Evolutionary conservation across 2,797 vertebrate species (phyloP), one percentile per base, ranked within the genome.

Genomic region (Poeciliopsis gracilis): DNA sequence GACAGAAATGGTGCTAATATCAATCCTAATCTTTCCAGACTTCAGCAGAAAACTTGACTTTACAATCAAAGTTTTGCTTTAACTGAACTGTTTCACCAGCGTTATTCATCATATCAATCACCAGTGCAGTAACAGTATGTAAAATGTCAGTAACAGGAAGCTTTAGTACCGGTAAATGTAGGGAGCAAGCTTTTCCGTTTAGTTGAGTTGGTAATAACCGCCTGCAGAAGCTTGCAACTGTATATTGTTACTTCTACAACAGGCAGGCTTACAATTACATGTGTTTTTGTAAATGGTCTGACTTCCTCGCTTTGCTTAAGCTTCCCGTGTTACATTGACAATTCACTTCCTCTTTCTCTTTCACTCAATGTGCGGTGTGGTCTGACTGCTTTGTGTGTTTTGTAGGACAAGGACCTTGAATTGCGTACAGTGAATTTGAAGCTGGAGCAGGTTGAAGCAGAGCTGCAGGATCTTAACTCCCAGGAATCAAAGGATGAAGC

Each of bases 401-500:
- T 84, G 0, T 90, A 99, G 98, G 98, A 99, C 85, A 99, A 97
- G 84, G 97, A 99, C 87, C 94, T 97, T 15, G 97, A 98, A 87
- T 95, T 98, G 43, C 88, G 94, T 0, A 95, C 96, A 12, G 92
- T 97, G 82, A 97, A 96, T 1, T 95, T 98, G 91, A 99, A 98
- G 91, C 90, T 96, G 0, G 97, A 98, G 45, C 95, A 96, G 0
- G 94, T 99, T 91, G 98, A 99, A 77, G 96, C 96, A 0, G 98
- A 99, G 93, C 95, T 99, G 84, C 97, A 97, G 91, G 98, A 99
- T 90, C 95, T 99, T 73, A 98, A 97, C 90, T 98, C 96, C 47
- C 98, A 99, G 93, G 98, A 99, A 90, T 97, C 97, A 38, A 99
- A 99, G 91, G 98, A 99, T 0, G 98, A 99, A 72, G 98, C 97